Evolutionary conservation across 2,888 invertebrate genomes (phyloP).

Genomic region (Camptogramma bilineatum): DNA sequence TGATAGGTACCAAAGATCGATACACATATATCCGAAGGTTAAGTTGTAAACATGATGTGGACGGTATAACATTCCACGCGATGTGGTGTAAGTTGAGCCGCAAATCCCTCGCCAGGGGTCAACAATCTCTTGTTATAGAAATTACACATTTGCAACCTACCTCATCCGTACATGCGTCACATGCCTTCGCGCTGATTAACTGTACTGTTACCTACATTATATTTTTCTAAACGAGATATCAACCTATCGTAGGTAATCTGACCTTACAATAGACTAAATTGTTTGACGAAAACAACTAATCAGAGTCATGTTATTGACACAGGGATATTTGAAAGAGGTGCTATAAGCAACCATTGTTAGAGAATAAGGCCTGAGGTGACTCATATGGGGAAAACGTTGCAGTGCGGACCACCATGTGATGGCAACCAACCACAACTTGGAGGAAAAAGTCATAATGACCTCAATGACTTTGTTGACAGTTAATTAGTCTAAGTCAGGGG

Average conservation of each 20-base stretch:
- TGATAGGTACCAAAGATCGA: neutral
- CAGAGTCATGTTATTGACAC: neutral
- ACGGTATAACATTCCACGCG: conserved; percentile 33
- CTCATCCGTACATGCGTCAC: conserved; percentile 41
- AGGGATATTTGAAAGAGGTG: conserved; percentile 12
- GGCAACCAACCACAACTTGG: conserved; percentile 14
- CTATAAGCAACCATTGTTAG: conserved; percentile 15
- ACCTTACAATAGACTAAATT: conserved; percentile 3
- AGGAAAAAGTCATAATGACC: conserved; percentile 38
- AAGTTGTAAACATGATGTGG: conserved; percentile 13
- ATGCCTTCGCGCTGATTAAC: conserved; percentile 36
- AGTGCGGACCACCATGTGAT: conserved; percentile 6
- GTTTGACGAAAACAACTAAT: neutral
- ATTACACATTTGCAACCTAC: conserved; percentile 40
- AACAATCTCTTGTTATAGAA: conserved; percentile 45
- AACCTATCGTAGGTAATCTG: neutral
- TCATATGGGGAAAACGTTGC: conserved; percentile 34
- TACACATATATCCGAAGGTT: neutral
- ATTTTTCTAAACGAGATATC: neutral
- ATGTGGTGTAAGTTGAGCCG: conserved; percentile 38
- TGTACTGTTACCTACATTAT: conserved; percentile 22
- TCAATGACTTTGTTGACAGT: conserved; percentile 26
- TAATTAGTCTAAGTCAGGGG: no score
- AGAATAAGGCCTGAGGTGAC: conserved; percentile 21
- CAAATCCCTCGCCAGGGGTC: conserved; percentile 47